phyloP scores from a whole-genome alignment of 2,113 vertebrate species.

The Eleginops maclovinus region DNA sequence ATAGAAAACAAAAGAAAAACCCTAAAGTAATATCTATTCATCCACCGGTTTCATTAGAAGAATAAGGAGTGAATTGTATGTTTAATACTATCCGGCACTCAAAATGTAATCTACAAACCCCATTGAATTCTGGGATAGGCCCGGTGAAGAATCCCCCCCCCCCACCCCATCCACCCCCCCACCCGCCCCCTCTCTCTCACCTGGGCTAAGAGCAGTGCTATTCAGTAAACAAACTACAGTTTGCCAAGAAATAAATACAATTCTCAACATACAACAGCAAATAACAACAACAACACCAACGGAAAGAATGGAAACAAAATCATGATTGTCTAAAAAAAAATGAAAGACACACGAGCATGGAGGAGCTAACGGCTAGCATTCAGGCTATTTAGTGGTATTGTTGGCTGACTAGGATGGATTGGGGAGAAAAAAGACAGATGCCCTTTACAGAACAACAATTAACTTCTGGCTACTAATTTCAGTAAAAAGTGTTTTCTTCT shows the following conservation, averaged over 20 bases:
- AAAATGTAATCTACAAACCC: slow-evolving; percentile 90
- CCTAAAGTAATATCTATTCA: slow-evolving; percentile 94
- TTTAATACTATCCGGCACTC: slow-evolving; percentile 94
- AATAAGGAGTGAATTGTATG: slow-evolving; percentile 93
- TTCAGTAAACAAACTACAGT: slow-evolving; percentile 97
- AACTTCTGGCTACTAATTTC: slow-evolving; percentile 80
- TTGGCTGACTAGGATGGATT: slow-evolving; percentile 75
- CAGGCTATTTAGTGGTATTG: slow-evolving; percentile 91
- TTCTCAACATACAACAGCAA: slow-evolving; percentile 94
- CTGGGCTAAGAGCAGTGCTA: slow-evolving; percentile 94
- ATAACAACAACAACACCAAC: slow-evolving; percentile 93
- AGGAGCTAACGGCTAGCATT: slow-evolving; percentile 88
- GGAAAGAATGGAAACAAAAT: slow-evolving; percentile 77
- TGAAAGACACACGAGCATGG: slow-evolving; percentile 91
- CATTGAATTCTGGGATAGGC: slow-evolving; percentile 83
- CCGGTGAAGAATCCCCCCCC: slow-evolving; percentile 80
- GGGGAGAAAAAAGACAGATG: slow-evolving; percentile 67
- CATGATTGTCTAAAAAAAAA: slow-evolving; percentile 98
- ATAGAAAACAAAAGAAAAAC: slow-evolving; percentile 88
- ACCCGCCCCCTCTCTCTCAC: no score
- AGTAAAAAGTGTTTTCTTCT: slow-evolving; percentile 75
- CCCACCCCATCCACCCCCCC: no score
- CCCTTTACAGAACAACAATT: slow-evolving; percentile 82
- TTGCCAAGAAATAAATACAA: slow-evolving; percentile 99
- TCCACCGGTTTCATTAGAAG: slow-evolving; percentile 95